A percentile compares a stretch with the other conserved stretches of the same genome.
Conservation (phyloP, 2,797 vertebrate species). For the Lepilemur septentrionalis region DNA sequence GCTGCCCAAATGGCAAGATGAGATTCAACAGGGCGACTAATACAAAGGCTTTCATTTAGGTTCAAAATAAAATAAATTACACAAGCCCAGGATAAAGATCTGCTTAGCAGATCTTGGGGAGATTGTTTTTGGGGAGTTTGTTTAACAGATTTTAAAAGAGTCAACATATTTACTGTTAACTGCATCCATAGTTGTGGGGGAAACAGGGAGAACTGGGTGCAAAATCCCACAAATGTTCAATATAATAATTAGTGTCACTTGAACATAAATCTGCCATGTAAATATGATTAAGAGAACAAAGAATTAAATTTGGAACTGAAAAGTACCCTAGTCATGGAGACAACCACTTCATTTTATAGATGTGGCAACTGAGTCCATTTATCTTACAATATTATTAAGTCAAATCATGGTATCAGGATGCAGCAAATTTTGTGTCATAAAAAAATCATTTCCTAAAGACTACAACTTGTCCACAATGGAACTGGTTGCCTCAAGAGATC, state of each 20-base stretch:
- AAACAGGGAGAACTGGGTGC: not conserved
- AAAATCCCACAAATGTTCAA: slow-evolving; percentile 46
- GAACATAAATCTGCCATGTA: slow-evolving; percentile 44
- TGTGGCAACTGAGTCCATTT: not conserved
- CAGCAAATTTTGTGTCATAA: not conserved
- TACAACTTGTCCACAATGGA: not conserved
- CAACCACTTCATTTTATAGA: not conserved
- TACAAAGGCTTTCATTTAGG: slow-evolving; percentile 14
- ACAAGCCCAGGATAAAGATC: not conserved
- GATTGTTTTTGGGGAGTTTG: slow-evolving; percentile 23
- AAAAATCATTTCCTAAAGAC: not conserved
- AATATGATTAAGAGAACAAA: not conserved
- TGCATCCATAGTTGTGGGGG: not conserved
- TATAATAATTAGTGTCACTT: slow-evolving; percentile 5
- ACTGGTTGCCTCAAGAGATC: not conserved
- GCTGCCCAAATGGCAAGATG: slow-evolving; percentile 11
- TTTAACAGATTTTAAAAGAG: slow-evolving; percentile 35
- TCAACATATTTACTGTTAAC: slow-evolving; percentile 38
- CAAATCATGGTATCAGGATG: not conserved
- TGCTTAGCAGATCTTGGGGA: slow-evolving; percentile 36
- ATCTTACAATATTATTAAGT: not conserved
- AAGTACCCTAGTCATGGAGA: not conserved
- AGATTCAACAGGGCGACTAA: not conserved
- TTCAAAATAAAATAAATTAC: slow-evolving; percentile 22
- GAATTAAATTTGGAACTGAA: slow-evolving; percentile 42